A percentile compares a stretch with the other conserved stretches of the same genome.
Conservation (phyloP, 2,797 vertebrate genomes). For the Schizopygopsis malacanthus region DNA sequence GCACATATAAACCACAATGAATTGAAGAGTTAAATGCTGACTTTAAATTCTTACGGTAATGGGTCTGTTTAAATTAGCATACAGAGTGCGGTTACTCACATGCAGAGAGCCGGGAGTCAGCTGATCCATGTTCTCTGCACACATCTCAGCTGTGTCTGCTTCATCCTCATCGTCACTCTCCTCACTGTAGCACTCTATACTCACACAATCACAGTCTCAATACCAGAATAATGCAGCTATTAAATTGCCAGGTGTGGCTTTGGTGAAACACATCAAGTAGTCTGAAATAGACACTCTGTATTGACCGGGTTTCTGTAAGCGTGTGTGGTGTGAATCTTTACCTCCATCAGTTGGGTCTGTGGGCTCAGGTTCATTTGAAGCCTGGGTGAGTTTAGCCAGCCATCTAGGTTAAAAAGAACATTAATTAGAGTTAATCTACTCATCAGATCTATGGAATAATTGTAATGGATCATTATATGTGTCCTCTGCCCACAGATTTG, state of each 20-base stretch:
- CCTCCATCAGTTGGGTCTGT: slow-evolving; percentile 44
- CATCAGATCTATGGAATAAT: not conserved
- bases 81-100: slow-evolving; percentile 49
- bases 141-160: slow-evolving; percentile 46
- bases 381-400: slow-evolving; percentile 58
- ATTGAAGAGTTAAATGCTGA: no score
- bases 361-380: slow-evolving; percentile 36
- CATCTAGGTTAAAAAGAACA: slow-evolving; percentile 53
- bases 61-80: not conserved
- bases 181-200: slow-evolving; percentile 63
- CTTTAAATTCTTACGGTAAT: not conserved
- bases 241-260: not conserved
- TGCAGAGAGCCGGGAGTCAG: slow-evolving; percentile 35
- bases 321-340: slow-evolving; percentile 21
- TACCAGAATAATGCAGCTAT: not conserved
- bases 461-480: not conserved
- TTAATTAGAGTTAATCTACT: not conserved
- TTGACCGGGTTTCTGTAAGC: not conserved
- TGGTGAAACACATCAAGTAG: not conserved
- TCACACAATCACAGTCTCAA: not conserved
- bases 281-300: not conserved
- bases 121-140: slow-evolving; percentile 42
- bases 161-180: slow-evolving; percentile 62
- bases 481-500: not conserved
- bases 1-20: not conserved